phyloP scores from a whole-genome alignment of 2,888 invertebrate genomes.

The Limnephilus lunatus region DNA sequence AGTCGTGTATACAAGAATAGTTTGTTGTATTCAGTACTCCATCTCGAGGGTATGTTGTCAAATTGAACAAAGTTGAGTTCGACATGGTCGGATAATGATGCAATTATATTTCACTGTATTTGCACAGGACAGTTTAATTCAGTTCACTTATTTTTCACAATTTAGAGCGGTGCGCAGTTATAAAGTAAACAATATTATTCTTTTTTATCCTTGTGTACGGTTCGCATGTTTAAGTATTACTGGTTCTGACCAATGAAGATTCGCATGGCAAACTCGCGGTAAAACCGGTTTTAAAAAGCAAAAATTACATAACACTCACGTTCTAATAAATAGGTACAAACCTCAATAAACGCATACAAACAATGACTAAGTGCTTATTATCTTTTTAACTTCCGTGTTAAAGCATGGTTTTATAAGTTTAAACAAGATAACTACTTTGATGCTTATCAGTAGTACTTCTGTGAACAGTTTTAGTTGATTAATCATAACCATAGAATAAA shows the following conservation, averaged over 20 bases:
- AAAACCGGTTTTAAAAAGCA: neutral
- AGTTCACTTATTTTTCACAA: neutral
- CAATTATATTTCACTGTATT: neutral
- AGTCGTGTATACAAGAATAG: neutral
- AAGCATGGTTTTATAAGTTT: neutral
- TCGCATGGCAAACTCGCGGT: neutral
- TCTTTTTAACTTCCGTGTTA: neutral
- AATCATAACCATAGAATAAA: too few species aligned
- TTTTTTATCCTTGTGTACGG: neutral
- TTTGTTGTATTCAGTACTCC: neutral
- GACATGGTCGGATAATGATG: neutral
- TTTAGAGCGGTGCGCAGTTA: neutral
- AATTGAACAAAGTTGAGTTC: neutral
- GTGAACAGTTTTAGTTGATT: neutral
- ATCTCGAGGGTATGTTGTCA: neutral
- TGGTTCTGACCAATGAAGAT: neutral
- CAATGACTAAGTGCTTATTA: neutral
- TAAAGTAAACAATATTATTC: neutral
- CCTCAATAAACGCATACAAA: neutral
- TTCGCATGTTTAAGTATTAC: neutral
- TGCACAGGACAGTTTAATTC: neutral
- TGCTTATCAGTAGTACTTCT: neutral
- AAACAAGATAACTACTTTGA: neutral
- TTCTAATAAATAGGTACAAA: neutral
- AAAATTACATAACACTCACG: neutral